Evolutionary conservation across 2,888 invertebrate genomes (phyloP).

Genomic region (Sesia bembeciformis): DNA sequence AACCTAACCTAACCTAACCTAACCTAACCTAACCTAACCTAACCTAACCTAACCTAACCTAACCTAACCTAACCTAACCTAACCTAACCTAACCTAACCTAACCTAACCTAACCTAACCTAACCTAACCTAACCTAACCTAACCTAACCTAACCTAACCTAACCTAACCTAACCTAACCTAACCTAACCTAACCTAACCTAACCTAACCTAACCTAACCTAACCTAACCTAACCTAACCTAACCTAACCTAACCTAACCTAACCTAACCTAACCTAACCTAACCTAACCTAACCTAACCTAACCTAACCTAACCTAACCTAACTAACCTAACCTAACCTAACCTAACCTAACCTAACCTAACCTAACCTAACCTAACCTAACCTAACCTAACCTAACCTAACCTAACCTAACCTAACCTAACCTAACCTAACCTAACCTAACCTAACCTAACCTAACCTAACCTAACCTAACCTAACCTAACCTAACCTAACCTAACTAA

Average conservation of each 20-base stretch:
- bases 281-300: conserved; percentile 18
- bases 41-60: conserved; percentile 10
- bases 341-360: too few relatives aligned
- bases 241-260: conserved; percentile 6
- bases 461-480: too few relatives aligned
- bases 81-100: conserved; percentile 10
- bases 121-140: conserved; percentile 11
- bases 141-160: conserved; percentile 11
- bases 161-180: conserved; percentile 11
- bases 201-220: conserved; percentile 11
- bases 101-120: conserved; percentile 11
- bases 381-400: too few relatives aligned
- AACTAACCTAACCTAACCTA: conserved; percentile 18
- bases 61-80: conserved; percentile 10
- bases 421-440: too few relatives aligned
- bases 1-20: conserved; percentile 10
- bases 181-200: conserved; percentile 10
- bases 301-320: conserved; percentile 18
- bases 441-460: too few relatives aligned
- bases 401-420: too few relatives aligned
- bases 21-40: conserved; percentile 10
- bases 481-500: too few relatives aligned
- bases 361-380: too few relatives aligned
- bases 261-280: conserved; percentile 10
- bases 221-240: conserved; percentile 10